A percentile compares a stretch with the other conserved stretches of the same genome.
Evolutionary conservation across 2,888 invertebrate species (phyloP).

Genomic region (Hoplodrina blanda): DNA sequence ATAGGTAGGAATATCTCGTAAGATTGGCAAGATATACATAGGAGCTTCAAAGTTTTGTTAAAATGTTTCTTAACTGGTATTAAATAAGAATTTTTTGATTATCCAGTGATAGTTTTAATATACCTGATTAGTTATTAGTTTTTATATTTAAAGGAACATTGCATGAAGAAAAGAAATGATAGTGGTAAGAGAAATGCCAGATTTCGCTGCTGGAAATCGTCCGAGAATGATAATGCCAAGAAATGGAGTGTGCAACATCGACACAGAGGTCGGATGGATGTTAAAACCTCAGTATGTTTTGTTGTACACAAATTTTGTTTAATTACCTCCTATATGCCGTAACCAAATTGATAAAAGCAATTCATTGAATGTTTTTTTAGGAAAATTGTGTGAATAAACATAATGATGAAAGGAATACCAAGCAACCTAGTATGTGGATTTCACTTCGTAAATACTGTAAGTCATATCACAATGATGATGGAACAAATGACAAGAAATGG

Average conservation of each 20-base stretch:
- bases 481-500: constrained; percentile 83
- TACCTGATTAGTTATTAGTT: neutral
- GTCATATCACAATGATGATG: constrained; percentile 69
- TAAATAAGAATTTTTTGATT: neutral
- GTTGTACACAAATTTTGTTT: neutral
- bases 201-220: constrained; percentile 36
- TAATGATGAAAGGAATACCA: constrained; percentile 33
- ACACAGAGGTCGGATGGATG: constrained; percentile 3
- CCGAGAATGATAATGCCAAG: constrained; percentile 10
- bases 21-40: neutral
- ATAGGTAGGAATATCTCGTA: too few relatives aligned
- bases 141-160: constrained; percentile 28
- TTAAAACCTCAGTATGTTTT: constrained; percentile 39
- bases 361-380: neutral
- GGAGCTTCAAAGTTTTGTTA: neutral
- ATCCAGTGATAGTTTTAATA: neutral
- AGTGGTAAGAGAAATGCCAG: constrained; percentile 10
- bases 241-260: constrained; percentile 32
- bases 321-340: neutral
- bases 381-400: constrained; percentile 48
- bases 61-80: neutral
- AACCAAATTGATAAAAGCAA: neutral
- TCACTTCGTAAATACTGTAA: constrained; percentile 75
- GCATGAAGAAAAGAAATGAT: constrained; percentile 24
- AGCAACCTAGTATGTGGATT: constrained; percentile 73